Evolutionary conservation across 2,797 vertebrate genomes (phyloP), one percentile per base, ranked within the genome.

Genomic region (Anguilla anguilla): DNA sequence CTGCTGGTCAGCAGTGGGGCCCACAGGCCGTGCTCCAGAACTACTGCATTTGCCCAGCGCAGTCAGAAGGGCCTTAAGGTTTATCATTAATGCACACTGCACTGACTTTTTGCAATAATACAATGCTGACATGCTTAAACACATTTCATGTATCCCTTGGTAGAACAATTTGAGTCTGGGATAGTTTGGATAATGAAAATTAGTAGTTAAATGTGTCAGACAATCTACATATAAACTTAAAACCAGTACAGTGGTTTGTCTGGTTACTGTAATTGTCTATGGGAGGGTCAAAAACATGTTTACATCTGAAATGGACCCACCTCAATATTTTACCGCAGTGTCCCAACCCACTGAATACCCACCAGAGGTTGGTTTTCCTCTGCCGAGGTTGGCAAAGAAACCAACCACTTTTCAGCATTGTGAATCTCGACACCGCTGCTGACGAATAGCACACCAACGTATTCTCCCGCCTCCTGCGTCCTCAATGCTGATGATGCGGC

Each of bases 381-480:
- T n/a, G 64, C 25, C 22, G 22, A 28, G 64, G 22, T n/a, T 35
- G 7, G 13, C 74, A 15, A 17, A 46, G 28, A 74, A 74, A 74
- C 28, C 28, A 5, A 15, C 5, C 6, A 49, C 1, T 82, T 82
- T 81, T 49, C 77, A 46, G 6, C 35, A 19, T 6, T 81, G 77
- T 46, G 87, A 88, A 82, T 90, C 61, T 59, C 88, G 79, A 91
- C 91, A 93, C 90, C 93, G 89, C 92, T 90, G 92, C 88, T 93
- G 91, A 93, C 91, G 91, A 88, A 88, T 85, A 57, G 79, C 90
- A 25, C 15, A 81, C 49, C 81, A 46, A 46, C 6, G 22, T 22
- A 11, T 11, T 53, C 51, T 53, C 43, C 51, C 35, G 3, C 25
- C 72, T 5, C 72, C 35, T 43, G 72, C 43, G 2, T 82, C 86